These are phyloP conservation scores for Charadrius vociferus DNA, from an alignment of 2,113 vertebrate species.

Conservation along the genomic window DNA sequence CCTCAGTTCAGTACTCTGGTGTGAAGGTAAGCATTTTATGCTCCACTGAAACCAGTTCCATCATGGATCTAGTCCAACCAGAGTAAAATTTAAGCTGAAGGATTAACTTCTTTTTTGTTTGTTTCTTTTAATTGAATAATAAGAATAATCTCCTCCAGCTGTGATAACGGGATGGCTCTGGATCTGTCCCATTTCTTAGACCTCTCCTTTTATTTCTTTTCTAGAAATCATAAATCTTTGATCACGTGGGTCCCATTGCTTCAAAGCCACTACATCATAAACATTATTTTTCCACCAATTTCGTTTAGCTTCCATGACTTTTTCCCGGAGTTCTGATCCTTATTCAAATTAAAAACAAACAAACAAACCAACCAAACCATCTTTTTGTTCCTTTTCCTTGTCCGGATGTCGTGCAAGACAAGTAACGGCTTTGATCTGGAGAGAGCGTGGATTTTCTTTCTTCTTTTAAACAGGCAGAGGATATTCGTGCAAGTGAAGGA, in stretches of 20 bases:
- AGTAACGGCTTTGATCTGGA: neutral
- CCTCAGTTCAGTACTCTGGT: neutral
- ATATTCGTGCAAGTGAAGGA: neutral
- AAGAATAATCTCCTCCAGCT: neutral
- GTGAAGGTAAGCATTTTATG: neutral
- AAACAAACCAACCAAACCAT: neutral
- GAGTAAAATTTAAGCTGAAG: neutral
- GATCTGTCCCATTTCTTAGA: neutral
- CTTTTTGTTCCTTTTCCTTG: neutral
- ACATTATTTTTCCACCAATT: neutral
- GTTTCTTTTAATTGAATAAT: neutral
- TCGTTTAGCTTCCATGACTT: neutral
- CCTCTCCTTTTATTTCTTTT: neutral
- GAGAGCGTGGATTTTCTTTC: neutral
- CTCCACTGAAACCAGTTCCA: neutral
- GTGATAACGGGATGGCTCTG: neutral
- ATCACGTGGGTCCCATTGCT: neutral
- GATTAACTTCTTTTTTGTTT: neutral
- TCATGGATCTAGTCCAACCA: neutral
- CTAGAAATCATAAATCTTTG: neutral
- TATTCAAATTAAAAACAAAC: constrained; percentile 4
- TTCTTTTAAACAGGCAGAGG: neutral
- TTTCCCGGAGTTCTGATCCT: neutral
- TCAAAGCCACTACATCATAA: neutral
- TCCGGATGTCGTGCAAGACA: neutral